These are phyloP conservation scores for Aplysia californica DNA, from an alignment of 1,140 invertebrate genomes.

Conservation along the genomic window DNA sequence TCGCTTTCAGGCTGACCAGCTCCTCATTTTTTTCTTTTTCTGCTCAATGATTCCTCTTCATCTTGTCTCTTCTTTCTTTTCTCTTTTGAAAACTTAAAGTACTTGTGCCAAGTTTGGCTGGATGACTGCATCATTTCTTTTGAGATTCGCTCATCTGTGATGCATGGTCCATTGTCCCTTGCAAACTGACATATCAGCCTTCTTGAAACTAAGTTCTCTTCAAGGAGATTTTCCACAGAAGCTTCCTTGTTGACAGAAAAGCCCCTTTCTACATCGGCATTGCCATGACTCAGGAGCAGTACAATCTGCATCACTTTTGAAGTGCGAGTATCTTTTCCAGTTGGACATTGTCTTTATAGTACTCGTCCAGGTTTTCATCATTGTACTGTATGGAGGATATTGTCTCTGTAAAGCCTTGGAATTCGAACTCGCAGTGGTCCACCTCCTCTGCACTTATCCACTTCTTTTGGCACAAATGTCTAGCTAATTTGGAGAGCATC, in stretches of 20 bases:
- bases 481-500: slow-evolving; percentile 8
- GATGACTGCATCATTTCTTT: slow-evolving; percentile 4
- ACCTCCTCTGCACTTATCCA: slow-evolving; percentile 8
- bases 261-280: slow-evolving; percentile 46
- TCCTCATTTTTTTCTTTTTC: not conserved
- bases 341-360: slow-evolving; percentile 19
- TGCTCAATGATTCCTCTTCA: slow-evolving; percentile 13
- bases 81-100: slow-evolving; percentile 26
- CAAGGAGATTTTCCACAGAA: slow-evolving; percentile 41
- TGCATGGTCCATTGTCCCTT: slow-evolving; percentile 11
- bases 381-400: not conserved
- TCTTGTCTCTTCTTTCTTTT: slow-evolving; percentile 33
- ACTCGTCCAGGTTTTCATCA: slow-evolving; percentile 31
- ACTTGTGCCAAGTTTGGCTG: slow-evolving; percentile 14
- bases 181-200: slow-evolving; percentile 36
- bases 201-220: slow-evolving; percentile 35
- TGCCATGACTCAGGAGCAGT: slow-evolving; percentile 44
- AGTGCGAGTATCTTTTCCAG: slow-evolving; percentile 18
- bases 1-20: not conserved
- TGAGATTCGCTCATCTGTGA: slow-evolving; percentile 10
- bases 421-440: slow-evolving; percentile 14
- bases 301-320: slow-evolving; percentile 31
- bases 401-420: not conserved
- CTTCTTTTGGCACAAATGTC: not conserved
- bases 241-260: slow-evolving; percentile 45